phyloP scores from a whole-genome alignment of 1,140 invertebrate species.

The Neodiprion fabricii region DNA sequence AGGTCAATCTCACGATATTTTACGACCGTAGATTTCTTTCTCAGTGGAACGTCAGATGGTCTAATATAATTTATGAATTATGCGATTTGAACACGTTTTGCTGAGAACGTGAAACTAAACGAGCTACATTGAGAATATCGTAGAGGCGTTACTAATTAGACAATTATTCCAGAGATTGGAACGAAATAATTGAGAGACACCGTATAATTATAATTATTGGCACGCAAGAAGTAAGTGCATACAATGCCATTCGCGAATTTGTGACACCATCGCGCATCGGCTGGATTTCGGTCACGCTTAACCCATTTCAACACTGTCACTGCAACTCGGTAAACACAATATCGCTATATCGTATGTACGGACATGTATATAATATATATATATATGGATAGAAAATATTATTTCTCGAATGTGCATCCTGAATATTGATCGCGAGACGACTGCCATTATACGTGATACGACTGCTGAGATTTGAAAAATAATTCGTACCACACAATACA shows the following conservation, averaged over 20 bases:
- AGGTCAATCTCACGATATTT: too few species aligned
- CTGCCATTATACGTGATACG: neutral
- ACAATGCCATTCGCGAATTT: neutral
- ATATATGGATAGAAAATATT: neutral
- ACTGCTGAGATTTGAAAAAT: neutral
- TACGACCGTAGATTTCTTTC: too few species aligned
- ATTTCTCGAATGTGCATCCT: neutral
- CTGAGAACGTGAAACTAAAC: too few species aligned
- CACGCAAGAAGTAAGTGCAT: neutral
- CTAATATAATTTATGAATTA: too few species aligned
- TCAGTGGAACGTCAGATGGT: too few species aligned
- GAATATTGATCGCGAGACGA: neutral
- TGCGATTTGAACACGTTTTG: too few species aligned
- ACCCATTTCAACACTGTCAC: constrained; percentile 5
- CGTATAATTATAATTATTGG: neutral
- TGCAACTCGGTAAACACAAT: too few species aligned
- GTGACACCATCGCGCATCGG: neutral
- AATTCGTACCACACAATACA: too few species aligned
- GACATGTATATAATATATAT: neutral
- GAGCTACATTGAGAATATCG: too few species aligned
- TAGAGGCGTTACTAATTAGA: neutral
- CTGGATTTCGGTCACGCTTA: neutral
- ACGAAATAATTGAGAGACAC: neutral
- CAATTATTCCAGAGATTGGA: neutral
- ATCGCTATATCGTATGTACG: neutral